A percentile compares a stretch with the other conserved stretches of the same genome.
phyloP scores from a whole-genome alignment of 2,113 vertebrate species.

The Nanorana parkeri region DNA sequence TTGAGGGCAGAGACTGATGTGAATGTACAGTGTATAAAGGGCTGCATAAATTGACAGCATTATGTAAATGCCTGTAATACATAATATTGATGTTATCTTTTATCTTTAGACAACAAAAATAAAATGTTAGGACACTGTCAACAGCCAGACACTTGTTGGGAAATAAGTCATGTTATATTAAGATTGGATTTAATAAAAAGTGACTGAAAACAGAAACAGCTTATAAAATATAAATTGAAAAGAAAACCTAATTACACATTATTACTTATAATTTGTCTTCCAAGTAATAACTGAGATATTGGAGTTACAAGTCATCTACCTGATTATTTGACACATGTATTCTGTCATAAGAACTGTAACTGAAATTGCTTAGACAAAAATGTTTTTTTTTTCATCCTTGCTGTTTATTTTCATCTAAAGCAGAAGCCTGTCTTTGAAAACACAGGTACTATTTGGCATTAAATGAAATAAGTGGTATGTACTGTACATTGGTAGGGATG shows the following conservation, averaged over 20 bases:
- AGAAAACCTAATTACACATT: constrained; percentile 42
- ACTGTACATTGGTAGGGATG: not conserved
- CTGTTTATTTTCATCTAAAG: not conserved
- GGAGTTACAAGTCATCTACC: constrained; percentile 43
- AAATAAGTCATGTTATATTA: constrained; percentile 23
- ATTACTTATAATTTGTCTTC: constrained; percentile 52
- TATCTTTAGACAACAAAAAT: not conserved
- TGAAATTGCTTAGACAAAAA: constrained; percentile 3
- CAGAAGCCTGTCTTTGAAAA: not conserved
- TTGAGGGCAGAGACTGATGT: too few species aligned
- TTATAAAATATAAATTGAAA: constrained; percentile 43
- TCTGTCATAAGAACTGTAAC: constrained; percentile 26
- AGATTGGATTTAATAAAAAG: constrained; percentile 46
- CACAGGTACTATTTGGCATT: not conserved
- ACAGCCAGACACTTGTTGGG: constrained; percentile 20
- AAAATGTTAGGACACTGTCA: constrained; percentile 17
- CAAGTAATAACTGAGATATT: constrained; percentile 37
- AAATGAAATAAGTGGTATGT: not conserved
- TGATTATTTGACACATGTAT: constrained; percentile 44
- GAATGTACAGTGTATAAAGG: too few species aligned
- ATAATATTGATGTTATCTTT: too few species aligned
- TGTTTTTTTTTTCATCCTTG: not conserved
- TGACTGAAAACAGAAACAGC: constrained; percentile 39
- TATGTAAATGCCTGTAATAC: too few species aligned
- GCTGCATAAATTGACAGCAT: too few species aligned